Conservation (phyloP, 2,888 invertebrate species). For the Nomada fucata region DNA sequence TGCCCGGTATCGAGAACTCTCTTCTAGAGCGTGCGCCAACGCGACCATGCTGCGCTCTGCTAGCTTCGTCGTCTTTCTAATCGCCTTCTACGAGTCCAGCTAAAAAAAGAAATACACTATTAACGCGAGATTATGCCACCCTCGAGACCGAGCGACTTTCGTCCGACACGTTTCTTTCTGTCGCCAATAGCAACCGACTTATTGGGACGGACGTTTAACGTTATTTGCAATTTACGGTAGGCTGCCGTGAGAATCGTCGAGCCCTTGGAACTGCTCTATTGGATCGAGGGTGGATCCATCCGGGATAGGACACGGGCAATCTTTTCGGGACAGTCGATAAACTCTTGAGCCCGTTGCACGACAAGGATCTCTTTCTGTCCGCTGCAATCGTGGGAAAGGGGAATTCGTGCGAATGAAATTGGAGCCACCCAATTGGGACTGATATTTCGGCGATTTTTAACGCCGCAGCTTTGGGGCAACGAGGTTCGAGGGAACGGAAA, state of each 20-base stretch:
- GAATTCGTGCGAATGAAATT: background rate
- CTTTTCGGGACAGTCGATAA: background rate
- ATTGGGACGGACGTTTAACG: background rate
- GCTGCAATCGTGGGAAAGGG: conserved; percentile 15
- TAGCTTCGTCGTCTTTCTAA: conserved; percentile 24
- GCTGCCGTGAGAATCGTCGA: conserved; percentile 37
- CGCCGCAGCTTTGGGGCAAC: background rate
- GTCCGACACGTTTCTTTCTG: no score
- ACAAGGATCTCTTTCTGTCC: background rate
- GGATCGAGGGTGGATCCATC: background rate
- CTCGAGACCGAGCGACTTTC: no score
- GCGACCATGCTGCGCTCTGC: conserved; percentile 32
- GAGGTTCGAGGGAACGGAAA: background rate
- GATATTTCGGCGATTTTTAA: background rate
- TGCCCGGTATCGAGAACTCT: background rate
- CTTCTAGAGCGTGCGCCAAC: conserved; percentile 9
- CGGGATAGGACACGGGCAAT: conserved; percentile 31
- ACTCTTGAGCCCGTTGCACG: background rate
- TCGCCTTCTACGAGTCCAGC: background rate
- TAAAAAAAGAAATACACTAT: no score
- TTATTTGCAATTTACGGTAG: conserved; percentile 45
- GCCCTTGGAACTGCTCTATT: conserved; percentile 1
- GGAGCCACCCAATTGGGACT: background rate
- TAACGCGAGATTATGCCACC: no score
- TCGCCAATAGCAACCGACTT: no score